These are phyloP conservation scores for Willisornis vidua DNA, from an alignment of 2,113 vertebrate genomes.

Conservation along the genomic window DNA sequence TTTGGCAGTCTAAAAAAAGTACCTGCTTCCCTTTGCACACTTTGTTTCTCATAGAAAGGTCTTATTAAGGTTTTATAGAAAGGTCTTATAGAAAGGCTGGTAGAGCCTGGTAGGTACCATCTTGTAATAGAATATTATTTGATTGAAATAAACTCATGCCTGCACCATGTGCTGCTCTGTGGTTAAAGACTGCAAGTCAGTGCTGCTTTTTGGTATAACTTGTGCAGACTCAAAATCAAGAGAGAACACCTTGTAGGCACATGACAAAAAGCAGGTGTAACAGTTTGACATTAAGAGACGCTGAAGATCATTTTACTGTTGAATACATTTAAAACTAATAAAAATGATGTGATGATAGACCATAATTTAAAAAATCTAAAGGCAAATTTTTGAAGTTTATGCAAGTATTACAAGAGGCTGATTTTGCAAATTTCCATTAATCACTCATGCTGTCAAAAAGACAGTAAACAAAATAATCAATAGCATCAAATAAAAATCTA, in stretches of 20 bases:
- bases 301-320: not conserved
- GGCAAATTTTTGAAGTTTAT: slow-evolving; percentile 13
- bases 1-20: not conserved
- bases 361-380: not conserved
- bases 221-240: not conserved
- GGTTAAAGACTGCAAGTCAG: not conserved
- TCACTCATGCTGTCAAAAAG: slow-evolving; percentile 32
- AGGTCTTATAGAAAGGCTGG: not conserved
- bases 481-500: slow-evolving; percentile 61
- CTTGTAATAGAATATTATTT: not conserved
- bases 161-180: not conserved
- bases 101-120: not conserved
- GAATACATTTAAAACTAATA: not conserved
- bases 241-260: not conserved
- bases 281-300: not conserved
- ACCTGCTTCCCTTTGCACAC: not conserved
- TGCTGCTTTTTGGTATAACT: not conserved
- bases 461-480: slow-evolving; percentile 41
- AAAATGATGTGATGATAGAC: not conserved
- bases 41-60: not conserved
- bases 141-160: not conserved
- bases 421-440: slow-evolving; percentile 27
- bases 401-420: slow-evolving; percentile 13
- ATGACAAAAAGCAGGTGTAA: not conserved
- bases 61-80: not conserved